A percentile compares a stretch with the other conserved stretches of the same genome.
Evolutionary conservation across 2,797 vertebrate species (phyloP).

Genomic region (Avahi laniger): DNA sequence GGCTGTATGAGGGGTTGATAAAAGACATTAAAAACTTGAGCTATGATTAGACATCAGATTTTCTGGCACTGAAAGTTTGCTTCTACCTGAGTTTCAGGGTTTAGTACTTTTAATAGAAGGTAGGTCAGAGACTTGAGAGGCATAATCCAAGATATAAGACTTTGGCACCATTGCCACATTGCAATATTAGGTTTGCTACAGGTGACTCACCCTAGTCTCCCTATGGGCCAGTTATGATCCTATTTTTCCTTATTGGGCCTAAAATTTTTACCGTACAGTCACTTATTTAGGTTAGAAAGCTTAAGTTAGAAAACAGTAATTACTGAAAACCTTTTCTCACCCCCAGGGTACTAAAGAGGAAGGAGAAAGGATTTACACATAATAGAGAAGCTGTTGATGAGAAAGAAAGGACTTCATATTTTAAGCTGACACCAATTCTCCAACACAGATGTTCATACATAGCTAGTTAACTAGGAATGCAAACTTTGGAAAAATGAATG

Average conservation of each 20-base stretch:
- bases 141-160: not conserved
- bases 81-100: not conserved
- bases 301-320: not conserved
- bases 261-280: not conserved
- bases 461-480: not conserved
- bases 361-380: not conserved
- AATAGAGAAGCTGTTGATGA: not conserved
- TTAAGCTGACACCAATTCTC: not conserved
- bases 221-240: not conserved
- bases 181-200: not conserved
- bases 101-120: constrained; percentile 5
- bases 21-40: constrained; percentile 77
- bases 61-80: constrained; percentile 41
- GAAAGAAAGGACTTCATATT: not conserved
- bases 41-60: constrained; percentile 62
- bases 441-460: not conserved
- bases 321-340: not conserved
- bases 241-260: not conserved
- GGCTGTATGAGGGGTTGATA: constrained; percentile 73
- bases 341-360: not conserved
- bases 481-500: constrained; percentile 52
- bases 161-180: not conserved
- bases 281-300: not conserved
- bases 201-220: not conserved
- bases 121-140: constrained; percentile 21